These are phyloP conservation scores for Nothoprocta pentlandii DNA, from an alignment of 2,113 vertebrate genomes.

Conservation along the genomic window DNA sequence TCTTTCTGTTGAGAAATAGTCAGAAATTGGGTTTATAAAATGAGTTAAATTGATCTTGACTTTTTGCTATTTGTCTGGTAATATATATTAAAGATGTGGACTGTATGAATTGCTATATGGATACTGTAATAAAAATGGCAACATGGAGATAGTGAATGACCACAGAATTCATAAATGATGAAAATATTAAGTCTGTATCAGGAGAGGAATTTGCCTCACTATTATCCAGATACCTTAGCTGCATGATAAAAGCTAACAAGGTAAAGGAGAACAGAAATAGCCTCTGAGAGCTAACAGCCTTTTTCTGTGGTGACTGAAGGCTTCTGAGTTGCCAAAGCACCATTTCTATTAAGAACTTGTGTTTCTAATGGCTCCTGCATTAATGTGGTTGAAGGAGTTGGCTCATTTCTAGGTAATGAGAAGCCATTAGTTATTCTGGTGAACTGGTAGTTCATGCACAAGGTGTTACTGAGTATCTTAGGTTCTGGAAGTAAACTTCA, in stretches of 20 bases:
- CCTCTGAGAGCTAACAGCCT: neutral
- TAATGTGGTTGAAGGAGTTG: neutral
- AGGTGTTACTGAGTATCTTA: neutral
- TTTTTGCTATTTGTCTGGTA: neutral
- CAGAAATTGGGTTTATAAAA: neutral
- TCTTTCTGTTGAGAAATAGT: neutral
- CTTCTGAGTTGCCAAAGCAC: neutral
- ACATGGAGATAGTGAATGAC: neutral
- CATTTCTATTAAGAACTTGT: neutral
- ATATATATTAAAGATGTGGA: neutral
- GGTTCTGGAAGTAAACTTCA: neutral
- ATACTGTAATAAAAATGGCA: neutral
- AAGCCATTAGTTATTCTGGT: neutral
- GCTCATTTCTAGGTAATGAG: neutral
- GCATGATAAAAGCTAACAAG: neutral
- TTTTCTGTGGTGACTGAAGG: neutral
- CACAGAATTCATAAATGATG: neutral
- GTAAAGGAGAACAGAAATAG: neutral
- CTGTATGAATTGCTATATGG: neutral
- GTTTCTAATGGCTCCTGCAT: neutral
- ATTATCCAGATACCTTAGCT: neutral
- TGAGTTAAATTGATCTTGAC: neutral
- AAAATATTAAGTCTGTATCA: neutral
- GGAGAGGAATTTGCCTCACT: neutral
- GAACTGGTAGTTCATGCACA: neutral